phyloP scores from a whole-genome alignment of 1,140 invertebrate species.

The Drosophila sp. region DNA sequence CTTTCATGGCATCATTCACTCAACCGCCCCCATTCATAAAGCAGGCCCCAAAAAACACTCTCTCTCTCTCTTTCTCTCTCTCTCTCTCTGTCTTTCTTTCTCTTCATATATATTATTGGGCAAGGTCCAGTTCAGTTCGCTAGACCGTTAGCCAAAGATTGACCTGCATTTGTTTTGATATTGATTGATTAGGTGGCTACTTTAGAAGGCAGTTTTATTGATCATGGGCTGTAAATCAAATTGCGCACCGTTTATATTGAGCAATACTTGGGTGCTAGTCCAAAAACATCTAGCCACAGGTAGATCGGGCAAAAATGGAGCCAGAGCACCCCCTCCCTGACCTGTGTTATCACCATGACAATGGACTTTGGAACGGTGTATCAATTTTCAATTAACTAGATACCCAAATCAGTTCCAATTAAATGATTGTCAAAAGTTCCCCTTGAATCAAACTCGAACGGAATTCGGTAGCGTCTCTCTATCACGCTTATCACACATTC shows the following conservation, averaged over 20 bases:
- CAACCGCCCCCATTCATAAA: neutral
- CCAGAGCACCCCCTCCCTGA: neutral
- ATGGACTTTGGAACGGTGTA: conserved; percentile 68
- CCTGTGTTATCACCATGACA: neutral
- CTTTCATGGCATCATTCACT: neutral
- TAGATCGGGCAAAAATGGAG: neutral
- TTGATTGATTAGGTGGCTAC: conserved; percentile 60
- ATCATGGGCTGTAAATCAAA: conserved; percentile 64
- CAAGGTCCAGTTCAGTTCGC: conserved; percentile 65
- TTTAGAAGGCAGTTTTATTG: conserved; percentile 59
- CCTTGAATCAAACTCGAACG: conserved; percentile 12
- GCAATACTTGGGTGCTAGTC: conserved; percentile 31
- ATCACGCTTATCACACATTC: conserved; percentile 53
- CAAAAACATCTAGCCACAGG: neutral
- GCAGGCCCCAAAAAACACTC: neutral
- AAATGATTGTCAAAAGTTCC: conserved; percentile 51
- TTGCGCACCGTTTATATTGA: conserved; percentile 47
- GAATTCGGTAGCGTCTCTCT: conserved; percentile 61
- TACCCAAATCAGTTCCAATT: conserved; percentile 54
- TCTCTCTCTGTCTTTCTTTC: conserved; percentile 9
- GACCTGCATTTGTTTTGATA: conserved; percentile 53
- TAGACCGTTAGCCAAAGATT: conserved; percentile 46
- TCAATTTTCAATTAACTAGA: conserved; percentile 69
- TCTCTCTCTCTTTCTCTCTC: neutral
- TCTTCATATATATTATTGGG: conserved; percentile 47